A percentile compares a stretch with the other conserved stretches of the same genome.
phyloP scores from a whole-genome alignment of 1,140 invertebrate genomes.

The Saccostrea cuccullata region DNA sequence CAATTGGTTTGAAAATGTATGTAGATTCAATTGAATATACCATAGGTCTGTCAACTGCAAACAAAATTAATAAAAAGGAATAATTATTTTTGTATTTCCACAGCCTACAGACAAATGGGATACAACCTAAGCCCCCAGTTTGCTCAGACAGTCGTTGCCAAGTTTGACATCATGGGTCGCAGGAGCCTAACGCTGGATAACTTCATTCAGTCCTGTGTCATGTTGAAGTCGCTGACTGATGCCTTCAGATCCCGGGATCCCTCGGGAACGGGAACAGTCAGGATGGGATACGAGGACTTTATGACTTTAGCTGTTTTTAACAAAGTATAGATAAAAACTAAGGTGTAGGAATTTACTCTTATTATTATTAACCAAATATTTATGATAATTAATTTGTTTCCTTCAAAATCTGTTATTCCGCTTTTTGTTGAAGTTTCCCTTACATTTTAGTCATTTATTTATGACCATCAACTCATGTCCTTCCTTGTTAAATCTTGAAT shows the following conservation, averaged over 20 bases:
- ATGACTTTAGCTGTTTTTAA: constrained; percentile 84
- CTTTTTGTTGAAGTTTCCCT: too few relatives aligned
- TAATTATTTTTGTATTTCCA: constrained; percentile 49
- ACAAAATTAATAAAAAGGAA: too few relatives aligned
- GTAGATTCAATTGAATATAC: too few relatives aligned
- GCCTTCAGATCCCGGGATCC: constrained; percentile 88
- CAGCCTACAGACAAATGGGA: constrained; percentile 91
- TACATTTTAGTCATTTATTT: too few relatives aligned
- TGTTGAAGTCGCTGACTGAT: constrained; percentile 91
- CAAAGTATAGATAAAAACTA: constrained; percentile 61
- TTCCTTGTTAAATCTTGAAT: too few relatives aligned
- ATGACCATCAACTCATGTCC: too few relatives aligned
- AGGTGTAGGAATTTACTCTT: too few relatives aligned
- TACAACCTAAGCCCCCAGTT: constrained; percentile 90
- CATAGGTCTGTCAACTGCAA: too few relatives aligned
- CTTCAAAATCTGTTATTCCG: too few relatives aligned
- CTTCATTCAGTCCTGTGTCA: constrained; percentile 92
- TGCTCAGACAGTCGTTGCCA: constrained; percentile 85
- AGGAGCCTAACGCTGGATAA: constrained; percentile 87
- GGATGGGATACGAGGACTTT: constrained; percentile 92
- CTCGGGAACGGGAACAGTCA: constrained; percentile 87
- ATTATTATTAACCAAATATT: too few relatives aligned
- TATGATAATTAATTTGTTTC: too few relatives aligned
- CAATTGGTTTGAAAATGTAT: too few relatives aligned
- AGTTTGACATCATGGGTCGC: constrained; percentile 82